phyloP scores from a whole-genome alignment of 2,113 vertebrate species.

The Chaenogobius annularis region DNA sequence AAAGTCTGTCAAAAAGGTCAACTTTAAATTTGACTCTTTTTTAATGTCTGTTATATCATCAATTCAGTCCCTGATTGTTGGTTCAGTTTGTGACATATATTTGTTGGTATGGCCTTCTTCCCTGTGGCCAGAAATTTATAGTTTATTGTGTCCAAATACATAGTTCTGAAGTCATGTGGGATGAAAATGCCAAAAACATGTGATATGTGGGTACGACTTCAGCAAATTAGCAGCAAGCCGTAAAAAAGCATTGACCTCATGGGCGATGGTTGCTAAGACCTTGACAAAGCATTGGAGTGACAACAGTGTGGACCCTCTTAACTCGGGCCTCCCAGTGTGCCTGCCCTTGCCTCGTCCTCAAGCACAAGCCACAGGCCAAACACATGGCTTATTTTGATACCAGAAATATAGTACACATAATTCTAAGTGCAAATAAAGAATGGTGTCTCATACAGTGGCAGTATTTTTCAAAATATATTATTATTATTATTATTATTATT shows the following conservation, averaged over 20 bases:
- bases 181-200: no score
- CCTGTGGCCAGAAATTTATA: no score
- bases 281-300: constrained; percentile 26
- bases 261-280: constrained; percentile 28
- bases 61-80: no score
- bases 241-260: constrained; percentile 26
- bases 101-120: no score
- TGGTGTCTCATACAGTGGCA: not conserved
- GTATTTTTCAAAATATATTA: not conserved
- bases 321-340: constrained; percentile 16
- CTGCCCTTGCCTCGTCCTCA: constrained; percentile 41
- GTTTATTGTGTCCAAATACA: no score
- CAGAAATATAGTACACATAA: constrained; percentile 14
- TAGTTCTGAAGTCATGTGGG: no score
- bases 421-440: not conserved
- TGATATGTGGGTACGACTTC: no score
- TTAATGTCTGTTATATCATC: no score
- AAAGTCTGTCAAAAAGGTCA: no score
- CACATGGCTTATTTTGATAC: constrained; percentile 34
- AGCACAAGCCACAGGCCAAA: constrained; percentile 29
- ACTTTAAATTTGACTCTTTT: no score
- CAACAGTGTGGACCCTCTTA: constrained; percentile 19
- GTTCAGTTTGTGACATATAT: no score
- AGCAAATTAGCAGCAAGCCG: not conserved
- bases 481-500: no score